Base-by-base conservation (phyloP, 2,888 invertebrate species). In the Cartodere bifasciata region DNA sequence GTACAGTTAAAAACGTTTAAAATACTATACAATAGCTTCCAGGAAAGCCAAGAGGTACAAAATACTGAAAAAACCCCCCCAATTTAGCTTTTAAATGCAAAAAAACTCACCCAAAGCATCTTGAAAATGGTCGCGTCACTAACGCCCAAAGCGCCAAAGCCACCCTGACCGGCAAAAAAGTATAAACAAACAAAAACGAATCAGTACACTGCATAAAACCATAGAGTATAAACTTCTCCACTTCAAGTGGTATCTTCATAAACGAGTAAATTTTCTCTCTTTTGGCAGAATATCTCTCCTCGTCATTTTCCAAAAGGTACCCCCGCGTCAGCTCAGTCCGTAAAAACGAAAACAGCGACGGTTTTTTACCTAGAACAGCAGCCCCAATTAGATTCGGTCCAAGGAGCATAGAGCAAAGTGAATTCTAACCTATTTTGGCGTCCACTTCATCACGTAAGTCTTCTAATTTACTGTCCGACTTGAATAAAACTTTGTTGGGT, bases 181-280 rank as follows among this genome's bases (percentile, higher is more conserved):
- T 97, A 60, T 95, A 95, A 32, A 97, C 82, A 67, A 91, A 97
- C 31, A 97, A 68, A 61, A 99, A 90, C 12, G 95, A 94, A 63
- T 99, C 98, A 15, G 88, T 81, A 64, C 97, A 97, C 62, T 88
- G 88, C 61, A 92, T 80, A 50, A 91, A 87, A 16, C 92, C 94
- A 64, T 90, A 94, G 1, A 72, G 72, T 79, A 94, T 85, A 51
- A 92, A 92, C 49, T 86, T 83, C 53, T 90, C 90, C 21, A 88
- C 68, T 62, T 95, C 88, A 47, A 80, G 69, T 2, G 98, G 91
- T 53, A 97, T 90, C 64, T 84, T 84, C 67, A 97, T 83, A 55
- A 97, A 97, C 0, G 91, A 90, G 58, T 97, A 97, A 25, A 97
- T 87, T 64, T 92, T 87, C 55, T 95, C 87, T 35, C 97, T 68